These are phyloP conservation scores for Lepisosteus oculatus DNA, from an alignment of 2,113 vertebrate genomes.

Conservation along the genomic window DNA sequence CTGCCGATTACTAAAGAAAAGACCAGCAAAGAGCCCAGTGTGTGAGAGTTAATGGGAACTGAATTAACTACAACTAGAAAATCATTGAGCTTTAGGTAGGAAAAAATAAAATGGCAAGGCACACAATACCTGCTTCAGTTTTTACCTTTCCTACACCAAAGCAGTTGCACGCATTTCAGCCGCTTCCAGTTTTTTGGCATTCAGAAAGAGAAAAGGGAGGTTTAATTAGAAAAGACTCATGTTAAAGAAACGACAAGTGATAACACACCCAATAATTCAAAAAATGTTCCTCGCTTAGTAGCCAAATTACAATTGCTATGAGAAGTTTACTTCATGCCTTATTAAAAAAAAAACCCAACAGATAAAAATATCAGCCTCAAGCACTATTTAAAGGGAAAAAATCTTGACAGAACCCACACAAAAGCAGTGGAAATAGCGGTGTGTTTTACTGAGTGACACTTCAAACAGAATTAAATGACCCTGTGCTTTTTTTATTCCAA, in stretches of 20 bases:
- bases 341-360: not conserved
- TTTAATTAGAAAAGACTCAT: too few relatives aligned
- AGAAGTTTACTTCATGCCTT: not conserved
- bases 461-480: constrained; percentile 55
- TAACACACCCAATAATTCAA: too few relatives aligned
- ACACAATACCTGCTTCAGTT: constrained; percentile 1
- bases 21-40: too few relatives aligned
- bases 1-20: too few relatives aligned
- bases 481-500: constrained; percentile 58
- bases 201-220: too few relatives aligned
- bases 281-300: too few relatives aligned
- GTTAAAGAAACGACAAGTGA: too few relatives aligned
- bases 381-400: constrained; percentile 1
- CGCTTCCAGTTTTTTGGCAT: too few relatives aligned
- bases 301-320: too few relatives aligned
- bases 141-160: not conserved
- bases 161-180: not conserved
- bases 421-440: constrained; percentile 38
- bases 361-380: not conserved
- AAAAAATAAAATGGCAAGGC: not conserved
- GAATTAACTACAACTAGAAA: too few relatives aligned
- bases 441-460: constrained; percentile 59
- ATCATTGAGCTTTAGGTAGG: too few relatives aligned
- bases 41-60: too few relatives aligned
- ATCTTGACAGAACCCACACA: not conserved